These are phyloP conservation scores for Aeoliscus strigatus DNA, from an alignment of 2,797 vertebrate species.

Conservation along the genomic window DNA sequence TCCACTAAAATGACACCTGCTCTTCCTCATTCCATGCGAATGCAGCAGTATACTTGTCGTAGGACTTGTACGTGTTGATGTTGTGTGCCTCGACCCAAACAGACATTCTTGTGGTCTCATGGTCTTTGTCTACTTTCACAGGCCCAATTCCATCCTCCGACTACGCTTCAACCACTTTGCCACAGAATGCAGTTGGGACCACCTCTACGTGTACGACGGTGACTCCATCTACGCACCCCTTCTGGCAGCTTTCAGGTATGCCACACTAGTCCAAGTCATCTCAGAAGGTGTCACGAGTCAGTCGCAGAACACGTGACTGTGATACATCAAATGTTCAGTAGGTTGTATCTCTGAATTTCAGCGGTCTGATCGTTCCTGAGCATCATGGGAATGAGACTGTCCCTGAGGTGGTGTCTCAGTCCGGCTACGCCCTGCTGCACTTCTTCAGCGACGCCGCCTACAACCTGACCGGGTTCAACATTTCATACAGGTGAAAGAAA, in stretches of 20 bases:
- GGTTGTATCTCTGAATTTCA: slow-evolving; percentile 41
- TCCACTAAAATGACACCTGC: too few species aligned
- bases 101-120: too few species aligned
- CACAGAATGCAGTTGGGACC: slow-evolving; percentile 99
- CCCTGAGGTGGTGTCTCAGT: slow-evolving; percentile 89
- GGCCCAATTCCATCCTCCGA: slow-evolving; percentile 91
- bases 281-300: too few species aligned
- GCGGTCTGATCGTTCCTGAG: slow-evolving; percentile 94
- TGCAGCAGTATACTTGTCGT: too few species aligned
- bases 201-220: slow-evolving; percentile 97
- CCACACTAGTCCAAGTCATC: too few species aligned
- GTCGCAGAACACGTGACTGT: too few species aligned
- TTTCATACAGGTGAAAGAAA: slow-evolving; percentile 96
- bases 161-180: slow-evolving; percentile 99
- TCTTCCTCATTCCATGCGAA: too few species aligned
- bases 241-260: slow-evolving; percentile 98
- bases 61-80: too few species aligned
- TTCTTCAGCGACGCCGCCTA: slow-evolving; percentile 99
- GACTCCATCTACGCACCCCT: slow-evolving; percentile 96
- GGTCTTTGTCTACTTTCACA: too few species aligned
- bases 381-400: slow-evolving; percentile 87
- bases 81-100: too few species aligned
- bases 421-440: slow-evolving; percentile 88
- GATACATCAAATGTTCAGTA: too few species aligned
- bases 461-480: slow-evolving; percentile 98